Evolutionary conservation across 2,888 invertebrate genomes (phyloP), one percentile per base, ranked within the genome.

Genomic region (Mylabris sibirica): DNA sequence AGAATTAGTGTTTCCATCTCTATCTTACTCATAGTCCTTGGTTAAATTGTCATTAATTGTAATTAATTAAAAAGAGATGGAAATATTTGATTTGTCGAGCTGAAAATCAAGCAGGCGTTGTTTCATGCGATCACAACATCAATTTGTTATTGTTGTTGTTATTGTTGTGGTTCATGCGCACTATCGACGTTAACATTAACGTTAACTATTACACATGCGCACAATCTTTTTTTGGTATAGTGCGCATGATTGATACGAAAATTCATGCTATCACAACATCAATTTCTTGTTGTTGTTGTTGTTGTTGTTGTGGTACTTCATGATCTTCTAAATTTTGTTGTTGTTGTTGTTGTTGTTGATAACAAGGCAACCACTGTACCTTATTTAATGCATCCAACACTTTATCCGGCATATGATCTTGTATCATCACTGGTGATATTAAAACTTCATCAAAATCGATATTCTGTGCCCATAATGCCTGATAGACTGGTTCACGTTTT

Each of bases 351-450:
- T 53, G 53, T 24, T 53, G 53, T 24, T 53, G 53, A 53, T 53
- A 53, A 53, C 53, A 53, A 20, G 53, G 53, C 53, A 53, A 53
- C 17, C 75, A 68, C 76, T 78, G 78, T 90, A 95, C 95, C 92
- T 94, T 93, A 85, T 93, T 91, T 72, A 96, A 87, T 34, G 94
- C 95, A 72, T 92, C 91, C 76, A 95, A 86, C 68, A 95, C 92
- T 83, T 91, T 92, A 82, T 95, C 94, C 35, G 95, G 95, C 95
- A 96, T 95, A 84, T 96, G 95, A 84, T 96, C 95, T 84, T 94
- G 93, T 71, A 95, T 88, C 95, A 95, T 95, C 63, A 93, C 93
- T 0, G 95, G 95, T 30, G 95, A 95, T 74, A 96, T 94, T 65
- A 95, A 88, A 22, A 96, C 94, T 85, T 95, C 93, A 82, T 94